These are phyloP conservation scores for Goniozus legneri DNA, from an alignment of 1,140 invertebrate genomes.

Conservation along the genomic window DNA sequence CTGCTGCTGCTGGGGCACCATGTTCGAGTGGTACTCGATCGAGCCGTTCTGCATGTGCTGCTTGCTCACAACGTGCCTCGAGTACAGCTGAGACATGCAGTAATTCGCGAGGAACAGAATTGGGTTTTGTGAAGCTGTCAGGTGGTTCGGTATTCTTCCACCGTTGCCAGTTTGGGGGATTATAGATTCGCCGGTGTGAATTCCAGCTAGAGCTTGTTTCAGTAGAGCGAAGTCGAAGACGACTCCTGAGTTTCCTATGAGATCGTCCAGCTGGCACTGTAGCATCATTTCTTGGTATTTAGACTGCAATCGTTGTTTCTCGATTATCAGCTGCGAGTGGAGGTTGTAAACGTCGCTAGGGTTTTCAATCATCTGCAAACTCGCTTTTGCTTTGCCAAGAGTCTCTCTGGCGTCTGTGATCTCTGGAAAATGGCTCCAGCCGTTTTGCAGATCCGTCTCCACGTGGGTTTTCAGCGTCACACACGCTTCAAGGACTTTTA, in stretches of 20 bases:
- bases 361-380: conserved; percentile 57
- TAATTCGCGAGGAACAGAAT: conserved; percentile 71
- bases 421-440: conserved; percentile 61
- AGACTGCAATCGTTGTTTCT: conserved; percentile 63
- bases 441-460: conserved; percentile 67
- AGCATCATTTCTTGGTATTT: conserved; percentile 71
- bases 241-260: conserved; percentile 64
- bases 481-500: conserved; percentile 71
- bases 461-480: conserved; percentile 70
- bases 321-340: conserved; percentile 57
- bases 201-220: conserved; percentile 62
- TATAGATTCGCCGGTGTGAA: conserved; percentile 57
- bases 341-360: conserved; percentile 59
- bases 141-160: conserved; percentile 43
- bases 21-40: conserved; percentile 53
- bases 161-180: conserved; percentile 45
- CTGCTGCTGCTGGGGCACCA: conserved; percentile 36
- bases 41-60: conserved; percentile 58
- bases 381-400: conserved; percentile 59
- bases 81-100: conserved; percentile 70
- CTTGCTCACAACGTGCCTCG: conserved; percentile 62
- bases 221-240: conserved; percentile 65
- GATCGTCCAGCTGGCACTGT: conserved; percentile 68
- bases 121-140: conserved; percentile 56
- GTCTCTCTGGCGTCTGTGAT: conserved; percentile 63